Evolutionary conservation across 2,888 invertebrate species (phyloP).

Genomic region (Spilarctia lutea): DNA sequence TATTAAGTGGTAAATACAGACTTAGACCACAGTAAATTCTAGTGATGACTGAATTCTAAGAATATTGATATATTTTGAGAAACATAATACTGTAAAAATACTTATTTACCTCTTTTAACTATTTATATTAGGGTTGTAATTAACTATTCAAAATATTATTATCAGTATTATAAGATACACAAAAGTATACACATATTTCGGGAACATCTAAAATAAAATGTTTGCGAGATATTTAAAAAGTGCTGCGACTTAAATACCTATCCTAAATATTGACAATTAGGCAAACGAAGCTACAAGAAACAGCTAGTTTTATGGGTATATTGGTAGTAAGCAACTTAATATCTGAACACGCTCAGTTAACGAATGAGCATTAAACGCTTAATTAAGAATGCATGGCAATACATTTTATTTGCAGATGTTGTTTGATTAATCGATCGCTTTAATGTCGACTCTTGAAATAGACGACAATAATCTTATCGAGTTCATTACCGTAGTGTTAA

Average conservation of each 20-base stretch:
- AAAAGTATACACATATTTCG: not conserved
- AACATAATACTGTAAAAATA: conserved; percentile 18
- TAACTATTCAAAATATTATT: not conserved
- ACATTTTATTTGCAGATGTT: conserved; percentile 12
- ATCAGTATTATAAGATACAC: not conserved
- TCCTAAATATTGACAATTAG: not conserved
- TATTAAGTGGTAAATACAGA: conserved; percentile 57
- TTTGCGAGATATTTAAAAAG: not conserved
- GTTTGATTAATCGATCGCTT: not conserved
- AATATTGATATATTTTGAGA: conserved; percentile 37
- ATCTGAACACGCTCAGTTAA: conserved; percentile 40
- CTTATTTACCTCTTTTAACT: conserved; percentile 22
- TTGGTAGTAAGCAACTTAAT: conserved; percentile 8
- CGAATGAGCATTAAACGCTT: conserved; percentile 3
- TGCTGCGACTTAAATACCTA: not conserved
- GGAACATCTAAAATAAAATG: no score
- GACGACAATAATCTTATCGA: conserved; percentile 9
- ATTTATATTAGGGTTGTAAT: not conserved
- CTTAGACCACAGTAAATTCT: conserved; percentile 53
- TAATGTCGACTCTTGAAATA: conserved; percentile 16
- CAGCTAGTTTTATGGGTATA: not conserved
- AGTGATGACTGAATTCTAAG: conserved; percentile 46
- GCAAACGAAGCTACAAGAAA: not conserved
- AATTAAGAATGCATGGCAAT: conserved; percentile 10
- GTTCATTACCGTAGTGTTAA: not conserved